These are phyloP conservation scores for Tuberolachnus salignus DNA, from an alignment of 2,888 invertebrate genomes.

Conservation along the genomic window DNA sequence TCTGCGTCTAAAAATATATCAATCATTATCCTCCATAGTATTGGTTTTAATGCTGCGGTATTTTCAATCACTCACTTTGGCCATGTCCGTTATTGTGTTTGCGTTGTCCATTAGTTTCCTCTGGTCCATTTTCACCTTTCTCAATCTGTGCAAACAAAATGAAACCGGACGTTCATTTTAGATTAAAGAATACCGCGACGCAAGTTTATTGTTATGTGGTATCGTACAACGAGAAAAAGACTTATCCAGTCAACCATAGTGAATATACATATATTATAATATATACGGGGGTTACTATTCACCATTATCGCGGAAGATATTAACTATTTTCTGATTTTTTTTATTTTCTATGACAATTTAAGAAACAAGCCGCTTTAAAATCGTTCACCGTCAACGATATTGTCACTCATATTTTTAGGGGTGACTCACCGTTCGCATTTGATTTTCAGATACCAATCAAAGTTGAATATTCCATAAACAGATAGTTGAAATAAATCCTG, in stretches of 20 bases:
- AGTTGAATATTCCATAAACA: too few species aligned
- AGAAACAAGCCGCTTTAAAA: too few species aligned
- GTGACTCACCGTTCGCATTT: too few species aligned
- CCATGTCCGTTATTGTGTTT: constrained; percentile 99
- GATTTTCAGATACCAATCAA: too few species aligned
- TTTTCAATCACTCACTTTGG: constrained; percentile 77
- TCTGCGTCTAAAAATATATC: constrained; percentile 80
- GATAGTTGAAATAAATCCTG: too few species aligned
- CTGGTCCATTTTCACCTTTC: constrained; percentile 99
- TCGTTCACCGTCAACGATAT: too few species aligned
- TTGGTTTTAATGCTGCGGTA: neutral
- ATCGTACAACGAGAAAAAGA: neutral
- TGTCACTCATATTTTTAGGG: too few species aligned
- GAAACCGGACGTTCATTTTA: neutral
- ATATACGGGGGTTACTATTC: too few species aligned
- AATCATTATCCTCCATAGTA: constrained; percentile 52
- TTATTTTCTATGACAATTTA: too few species aligned
- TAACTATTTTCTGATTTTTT: too few species aligned
- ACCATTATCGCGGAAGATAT: too few species aligned
- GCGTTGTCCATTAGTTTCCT: constrained; percentile 99
- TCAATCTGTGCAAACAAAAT: constrained; percentile 73
- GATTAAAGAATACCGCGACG: constrained; percentile 1
- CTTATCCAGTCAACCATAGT: neutral
- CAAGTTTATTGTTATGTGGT: neutral
- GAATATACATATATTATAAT: too few species aligned